Evolutionary conservation across 2,797 vertebrate genomes (phyloP).

Genomic region (Cygnus olor): DNA sequence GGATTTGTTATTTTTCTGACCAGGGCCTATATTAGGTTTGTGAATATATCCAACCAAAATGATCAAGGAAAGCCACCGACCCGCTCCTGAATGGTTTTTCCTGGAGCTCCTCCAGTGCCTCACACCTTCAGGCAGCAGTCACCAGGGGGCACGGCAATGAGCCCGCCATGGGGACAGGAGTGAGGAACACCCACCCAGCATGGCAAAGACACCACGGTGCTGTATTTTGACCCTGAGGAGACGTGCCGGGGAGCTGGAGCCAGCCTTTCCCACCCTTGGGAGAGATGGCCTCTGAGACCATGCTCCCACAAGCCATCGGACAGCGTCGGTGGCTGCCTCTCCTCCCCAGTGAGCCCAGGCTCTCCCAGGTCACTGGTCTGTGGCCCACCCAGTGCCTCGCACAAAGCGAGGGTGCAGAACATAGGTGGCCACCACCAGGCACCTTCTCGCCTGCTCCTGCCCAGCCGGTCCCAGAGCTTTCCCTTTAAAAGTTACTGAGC

Average conservation of each 20-base stretch:
- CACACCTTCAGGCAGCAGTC: neutral
- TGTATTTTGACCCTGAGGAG: neutral
- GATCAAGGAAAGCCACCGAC: neutral
- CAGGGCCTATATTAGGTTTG: neutral
- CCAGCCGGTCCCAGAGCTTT: neutral
- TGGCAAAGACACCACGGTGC: neutral
- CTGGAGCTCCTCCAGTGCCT: neutral
- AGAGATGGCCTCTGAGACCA: neutral
- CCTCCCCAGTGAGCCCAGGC: neutral
- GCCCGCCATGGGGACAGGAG: neutral
- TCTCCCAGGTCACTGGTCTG: neutral
- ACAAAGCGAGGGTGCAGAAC: neutral
- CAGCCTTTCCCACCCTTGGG: neutral
- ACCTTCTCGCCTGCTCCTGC: neutral
- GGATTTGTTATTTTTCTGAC: neutral
- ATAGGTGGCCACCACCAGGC: rapidly evolving
- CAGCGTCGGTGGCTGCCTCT: neutral
- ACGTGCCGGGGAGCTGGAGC: neutral
- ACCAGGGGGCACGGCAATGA: neutral
- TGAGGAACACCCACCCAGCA: neutral
- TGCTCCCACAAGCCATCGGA: neutral
- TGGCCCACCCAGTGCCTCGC: neutral
- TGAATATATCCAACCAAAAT: neutral
- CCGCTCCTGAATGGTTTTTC: neutral
- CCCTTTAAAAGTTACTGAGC: neutral